A percentile compares a stretch with the other conserved stretches of the same genome.
Conservation (phyloP, 2,113 vertebrate species). For the Xiphias gladius region DNA sequence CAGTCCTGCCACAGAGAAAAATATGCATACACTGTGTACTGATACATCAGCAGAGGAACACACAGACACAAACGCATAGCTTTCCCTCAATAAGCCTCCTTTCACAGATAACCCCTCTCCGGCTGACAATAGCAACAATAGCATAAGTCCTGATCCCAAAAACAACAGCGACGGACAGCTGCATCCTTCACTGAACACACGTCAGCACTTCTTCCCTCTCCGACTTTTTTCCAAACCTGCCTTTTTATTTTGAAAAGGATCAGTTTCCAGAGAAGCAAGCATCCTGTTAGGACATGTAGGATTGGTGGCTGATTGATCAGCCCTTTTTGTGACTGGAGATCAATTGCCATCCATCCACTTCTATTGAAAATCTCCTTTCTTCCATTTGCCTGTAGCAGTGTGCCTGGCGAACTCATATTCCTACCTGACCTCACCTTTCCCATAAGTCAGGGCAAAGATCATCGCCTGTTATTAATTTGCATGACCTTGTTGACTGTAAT, state of each 20-base stretch:
- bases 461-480: constrained; percentile 68
- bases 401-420: constrained; percentile 41
- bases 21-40: constrained; percentile 6
- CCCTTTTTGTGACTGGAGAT: constrained; percentile 52
- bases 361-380: constrained; percentile 65
- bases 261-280: constrained; percentile 23
- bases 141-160: constrained; percentile 64
- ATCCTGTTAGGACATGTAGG: constrained; percentile 22
- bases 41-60: constrained; percentile 28
- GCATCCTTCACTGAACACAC: constrained; percentile 50
- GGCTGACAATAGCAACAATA: constrained; percentile 61
- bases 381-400: constrained; percentile 39
- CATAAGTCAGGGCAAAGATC: constrained; percentile 67
- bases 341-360: constrained; percentile 60
- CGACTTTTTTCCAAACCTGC: background rate
- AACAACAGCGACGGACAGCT: constrained; percentile 39
- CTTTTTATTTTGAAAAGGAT: constrained; percentile 37
- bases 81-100: constrained; percentile 58
- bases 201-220: constrained; percentile 46
- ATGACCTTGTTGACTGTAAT: constrained; percentile 62
- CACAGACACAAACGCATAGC: constrained; percentile 14
- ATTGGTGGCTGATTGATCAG: constrained; percentile 61
- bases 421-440: constrained; percentile 57
- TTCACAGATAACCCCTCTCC: constrained; percentile 59
- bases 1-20: constrained; percentile 10